Evolutionary conservation across 2,797 vertebrate genomes (phyloP).

Genomic region (Anisognathus igniventris): DNA sequence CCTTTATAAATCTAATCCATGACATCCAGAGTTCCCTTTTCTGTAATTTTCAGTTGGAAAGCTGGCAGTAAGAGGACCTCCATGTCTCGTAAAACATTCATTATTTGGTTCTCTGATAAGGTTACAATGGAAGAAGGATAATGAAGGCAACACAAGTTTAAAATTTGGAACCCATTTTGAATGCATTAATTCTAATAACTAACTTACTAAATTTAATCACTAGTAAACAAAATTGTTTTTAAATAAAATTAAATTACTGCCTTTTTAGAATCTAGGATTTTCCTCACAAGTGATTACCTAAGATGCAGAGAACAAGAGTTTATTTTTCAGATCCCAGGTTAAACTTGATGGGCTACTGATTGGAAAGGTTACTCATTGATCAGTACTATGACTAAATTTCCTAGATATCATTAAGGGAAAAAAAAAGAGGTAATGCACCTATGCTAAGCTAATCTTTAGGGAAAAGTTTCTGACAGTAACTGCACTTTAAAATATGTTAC

Average conservation of each 20-base stretch:
- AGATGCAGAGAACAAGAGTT: not conserved
- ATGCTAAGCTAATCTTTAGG: not conserved
- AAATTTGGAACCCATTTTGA: not conserved
- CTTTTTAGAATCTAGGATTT: not conserved
- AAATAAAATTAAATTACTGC: not conserved
- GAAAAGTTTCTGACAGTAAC: not conserved
- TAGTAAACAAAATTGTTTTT: fast-evolving
- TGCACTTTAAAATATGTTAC: not conserved
- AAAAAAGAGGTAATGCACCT: not conserved
- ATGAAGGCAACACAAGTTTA: not conserved
- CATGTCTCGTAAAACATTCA: not conserved
- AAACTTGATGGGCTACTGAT: not conserved
- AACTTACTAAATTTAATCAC: not conserved
- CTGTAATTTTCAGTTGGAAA: not conserved
- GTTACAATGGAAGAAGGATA: not conserved
- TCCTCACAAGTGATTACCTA: not conserved
- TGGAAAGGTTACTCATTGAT: not conserved
- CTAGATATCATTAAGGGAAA: not conserved
- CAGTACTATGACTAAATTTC: not conserved
- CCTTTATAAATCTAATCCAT: not conserved
- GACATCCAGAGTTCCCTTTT: not conserved
- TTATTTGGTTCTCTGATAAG: not conserved
- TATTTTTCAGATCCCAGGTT: not conserved
- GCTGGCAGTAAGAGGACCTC: not conserved
- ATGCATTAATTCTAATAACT: not conserved